Percentiles rank a stretch among this genome's conserved stretches.
phyloP scores from a whole-genome alignment of 2,113 vertebrate genomes.

The Strigops habroptila region DNA sequence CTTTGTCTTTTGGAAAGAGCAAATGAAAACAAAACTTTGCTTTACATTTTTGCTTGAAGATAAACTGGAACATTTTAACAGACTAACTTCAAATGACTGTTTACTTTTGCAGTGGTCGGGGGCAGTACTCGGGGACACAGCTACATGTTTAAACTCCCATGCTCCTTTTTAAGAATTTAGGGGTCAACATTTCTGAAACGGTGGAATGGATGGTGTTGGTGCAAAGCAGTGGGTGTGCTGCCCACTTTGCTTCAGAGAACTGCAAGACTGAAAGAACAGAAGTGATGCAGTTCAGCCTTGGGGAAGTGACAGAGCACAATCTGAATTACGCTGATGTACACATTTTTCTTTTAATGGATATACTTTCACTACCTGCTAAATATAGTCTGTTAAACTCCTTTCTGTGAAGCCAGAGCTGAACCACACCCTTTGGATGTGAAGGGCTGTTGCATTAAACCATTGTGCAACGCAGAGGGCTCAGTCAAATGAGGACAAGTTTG shows the following conservation, averaged over 20 bases:
- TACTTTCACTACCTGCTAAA: neutral
- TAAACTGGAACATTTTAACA: neutral
- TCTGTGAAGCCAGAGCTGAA: neutral
- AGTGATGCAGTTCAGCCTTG: neutral
- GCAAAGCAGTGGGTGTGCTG: neutral
- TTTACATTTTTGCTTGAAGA: conserved; percentile 1
- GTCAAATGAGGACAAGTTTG: conserved; percentile 26
- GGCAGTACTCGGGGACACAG: neutral
- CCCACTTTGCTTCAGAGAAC: neutral
- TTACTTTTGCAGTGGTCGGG: conserved; percentile 13
- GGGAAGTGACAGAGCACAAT: neutral
- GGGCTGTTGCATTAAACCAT: neutral
- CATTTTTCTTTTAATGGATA: neutral
- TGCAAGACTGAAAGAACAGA: neutral
- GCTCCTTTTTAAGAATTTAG: neutral
- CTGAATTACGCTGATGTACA: neutral
- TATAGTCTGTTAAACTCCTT: neutral
- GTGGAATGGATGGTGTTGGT: neutral
- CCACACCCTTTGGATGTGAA: neutral
- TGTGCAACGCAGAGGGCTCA: neutral
- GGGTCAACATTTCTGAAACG: neutral
- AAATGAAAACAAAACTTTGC: conserved; percentile 11
- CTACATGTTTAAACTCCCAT: neutral
- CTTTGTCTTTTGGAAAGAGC: neutral
- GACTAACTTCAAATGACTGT: neutral